These are phyloP conservation scores for Austrolebias charrua DNA, from an alignment of 2,797 vertebrate genomes.

Conservation along the genomic window DNA sequence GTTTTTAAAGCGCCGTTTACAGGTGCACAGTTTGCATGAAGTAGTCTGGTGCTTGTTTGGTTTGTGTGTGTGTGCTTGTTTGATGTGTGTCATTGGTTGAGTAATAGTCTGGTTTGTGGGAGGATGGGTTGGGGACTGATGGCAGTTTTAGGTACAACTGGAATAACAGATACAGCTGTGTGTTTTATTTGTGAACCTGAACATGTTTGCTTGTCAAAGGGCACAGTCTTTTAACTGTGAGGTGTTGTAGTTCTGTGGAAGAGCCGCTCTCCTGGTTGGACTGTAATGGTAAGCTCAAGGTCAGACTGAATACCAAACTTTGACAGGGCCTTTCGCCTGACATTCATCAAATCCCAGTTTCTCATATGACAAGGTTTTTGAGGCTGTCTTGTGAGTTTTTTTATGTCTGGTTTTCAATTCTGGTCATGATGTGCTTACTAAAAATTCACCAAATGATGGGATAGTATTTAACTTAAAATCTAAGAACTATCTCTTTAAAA, in stretches of 20 bases:
- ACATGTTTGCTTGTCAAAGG: constrained; percentile 73
- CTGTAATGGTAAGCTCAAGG: constrained; percentile 81
- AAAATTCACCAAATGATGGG: constrained; percentile 23
- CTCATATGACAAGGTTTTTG: constrained; percentile 31
- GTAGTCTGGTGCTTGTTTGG: constrained; percentile 52
- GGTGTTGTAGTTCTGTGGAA: constrained; percentile 77
- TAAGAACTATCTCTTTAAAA: constrained; percentile 36
- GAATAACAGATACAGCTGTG: constrained; percentile 43
- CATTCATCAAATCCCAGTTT: constrained; percentile 39
- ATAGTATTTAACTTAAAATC: constrained; percentile 16
- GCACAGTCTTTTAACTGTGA: constrained; percentile 78
- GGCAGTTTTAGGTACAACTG: constrained; percentile 24
- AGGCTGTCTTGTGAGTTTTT: constrained; percentile 33
- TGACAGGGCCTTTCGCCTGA: constrained; percentile 32
- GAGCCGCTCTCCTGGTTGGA: constrained; percentile 76
- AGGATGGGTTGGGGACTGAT: constrained; percentile 28
- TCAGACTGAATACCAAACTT: constrained; percentile 63
- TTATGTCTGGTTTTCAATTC: constrained; percentile 70
- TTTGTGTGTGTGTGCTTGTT: constrained; percentile 49
- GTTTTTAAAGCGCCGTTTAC: not conserved
- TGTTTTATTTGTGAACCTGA: constrained; percentile 66
- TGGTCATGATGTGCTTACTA: constrained; percentile 69
- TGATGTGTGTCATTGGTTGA: constrained; percentile 56
- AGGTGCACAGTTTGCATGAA: constrained; percentile 45
- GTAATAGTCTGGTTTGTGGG: constrained; percentile 45